Conservation (phyloP, 1,140 invertebrate genomes). For the Pseudachorutes palmiensis region DNA sequence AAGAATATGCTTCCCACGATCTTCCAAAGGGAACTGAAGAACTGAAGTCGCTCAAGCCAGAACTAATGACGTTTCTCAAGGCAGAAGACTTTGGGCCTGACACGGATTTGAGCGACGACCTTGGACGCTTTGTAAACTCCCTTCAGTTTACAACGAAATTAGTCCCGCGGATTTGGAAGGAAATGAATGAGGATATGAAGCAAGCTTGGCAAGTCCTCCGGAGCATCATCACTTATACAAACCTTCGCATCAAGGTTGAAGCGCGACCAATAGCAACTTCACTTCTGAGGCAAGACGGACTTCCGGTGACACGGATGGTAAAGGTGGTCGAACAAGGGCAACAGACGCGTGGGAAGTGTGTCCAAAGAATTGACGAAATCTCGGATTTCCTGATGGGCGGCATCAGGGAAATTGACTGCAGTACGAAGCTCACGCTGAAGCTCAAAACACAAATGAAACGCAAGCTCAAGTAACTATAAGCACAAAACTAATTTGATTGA, state of each 20-base stretch:
- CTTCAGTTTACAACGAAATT: not conserved
- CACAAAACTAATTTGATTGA: too few relatives aligned
- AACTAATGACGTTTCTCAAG: not conserved
- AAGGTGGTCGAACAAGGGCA: too few relatives aligned
- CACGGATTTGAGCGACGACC: not conserved
- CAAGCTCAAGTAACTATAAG: too few relatives aligned
- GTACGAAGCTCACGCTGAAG: too few relatives aligned
- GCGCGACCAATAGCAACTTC: not conserved
- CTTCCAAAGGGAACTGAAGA: not conserved
- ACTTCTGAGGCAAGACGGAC: not conserved
- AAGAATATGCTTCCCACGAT: not conserved
- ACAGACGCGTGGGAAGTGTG: too few relatives aligned
- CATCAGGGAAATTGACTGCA: too few relatives aligned
- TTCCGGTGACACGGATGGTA: not conserved
- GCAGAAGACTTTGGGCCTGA: not conserved
- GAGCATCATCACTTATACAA: not conserved
- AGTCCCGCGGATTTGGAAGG: not conserved
- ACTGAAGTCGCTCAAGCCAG: not conserved
- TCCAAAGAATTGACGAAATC: too few relatives aligned
- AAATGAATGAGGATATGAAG: not conserved
- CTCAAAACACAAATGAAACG: too few relatives aligned
- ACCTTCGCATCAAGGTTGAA: not conserved
- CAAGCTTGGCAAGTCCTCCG: not conserved
- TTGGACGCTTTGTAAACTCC: not conserved
- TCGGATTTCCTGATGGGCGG: too few relatives aligned